phyloP scores from a whole-genome alignment of 2,888 invertebrate species.

The Chironomus riparius region DNA sequence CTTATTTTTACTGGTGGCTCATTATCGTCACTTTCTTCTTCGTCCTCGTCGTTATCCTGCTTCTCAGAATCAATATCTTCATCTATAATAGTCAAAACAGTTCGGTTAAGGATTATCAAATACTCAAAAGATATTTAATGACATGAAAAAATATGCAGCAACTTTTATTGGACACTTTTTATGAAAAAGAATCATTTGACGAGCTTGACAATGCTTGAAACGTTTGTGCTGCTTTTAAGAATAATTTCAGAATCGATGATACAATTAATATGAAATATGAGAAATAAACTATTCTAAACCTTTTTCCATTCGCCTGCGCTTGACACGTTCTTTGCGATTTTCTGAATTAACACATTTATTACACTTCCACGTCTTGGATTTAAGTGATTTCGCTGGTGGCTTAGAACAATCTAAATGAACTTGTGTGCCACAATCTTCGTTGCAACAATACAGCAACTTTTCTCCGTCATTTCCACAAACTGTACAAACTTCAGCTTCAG shows the following conservation, averaged over 20 bases:
- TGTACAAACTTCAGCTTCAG: conserved; percentile 55
- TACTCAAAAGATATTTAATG: neutral
- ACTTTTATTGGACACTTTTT: neutral
- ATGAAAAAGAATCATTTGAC: neutral
- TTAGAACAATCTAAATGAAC: conserved; percentile 69
- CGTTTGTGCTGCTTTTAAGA: neutral
- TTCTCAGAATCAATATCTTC: neutral
- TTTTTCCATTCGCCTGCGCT: conserved; percentile 61
- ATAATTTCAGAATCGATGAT: neutral
- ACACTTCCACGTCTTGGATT: conserved; percentile 55
- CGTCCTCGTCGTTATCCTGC: conserved; percentile 33
- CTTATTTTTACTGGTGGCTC: conserved; percentile 25
- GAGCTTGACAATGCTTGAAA: neutral
- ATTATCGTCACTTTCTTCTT: conserved; percentile 28
- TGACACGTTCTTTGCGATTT: conserved; percentile 44
- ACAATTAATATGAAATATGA: neutral
- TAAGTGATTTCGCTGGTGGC: conserved; percentile 51
- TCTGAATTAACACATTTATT: conserved; percentile 43
- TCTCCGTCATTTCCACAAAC: conserved; percentile 43
- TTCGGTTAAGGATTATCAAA: neutral
- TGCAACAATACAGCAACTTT: neutral
- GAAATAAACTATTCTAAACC: conserved; percentile 44
- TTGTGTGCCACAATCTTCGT: conserved; percentile 35
- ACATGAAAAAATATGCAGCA: neutral
- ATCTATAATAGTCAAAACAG: neutral